Conservation (phyloP, 2,888 invertebrate species). For the Branchellion lobata region DNA sequence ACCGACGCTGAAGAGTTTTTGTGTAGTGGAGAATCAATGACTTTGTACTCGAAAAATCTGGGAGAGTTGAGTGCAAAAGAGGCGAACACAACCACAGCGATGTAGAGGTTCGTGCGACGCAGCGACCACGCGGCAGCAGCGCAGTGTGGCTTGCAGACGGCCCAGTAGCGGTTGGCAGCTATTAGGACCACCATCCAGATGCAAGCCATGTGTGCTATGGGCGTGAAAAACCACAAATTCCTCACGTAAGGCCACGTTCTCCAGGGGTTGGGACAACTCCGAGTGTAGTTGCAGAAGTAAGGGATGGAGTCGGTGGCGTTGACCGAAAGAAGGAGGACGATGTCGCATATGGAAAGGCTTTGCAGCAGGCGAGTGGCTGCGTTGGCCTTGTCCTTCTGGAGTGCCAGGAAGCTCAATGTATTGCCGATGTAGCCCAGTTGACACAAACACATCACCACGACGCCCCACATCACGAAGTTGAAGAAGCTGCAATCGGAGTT, state of each 20-base stretch:
- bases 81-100: constrained; percentile 47
- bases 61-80: constrained; percentile 52
- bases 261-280: constrained; percentile 51
- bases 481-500: constrained; percentile 49
- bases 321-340: constrained; percentile 51
- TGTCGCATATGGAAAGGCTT: constrained; percentile 50
- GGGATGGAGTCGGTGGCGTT: constrained; percentile 52
- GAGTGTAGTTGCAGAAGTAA: constrained; percentile 51
- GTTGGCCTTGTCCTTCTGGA: constrained; percentile 49
- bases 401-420: constrained; percentile 50
- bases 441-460: constrained; percentile 49
- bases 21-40: constrained; percentile 33
- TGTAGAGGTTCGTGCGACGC: constrained; percentile 48
- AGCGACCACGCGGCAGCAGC: constrained; percentile 49
- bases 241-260: constrained; percentile 51
- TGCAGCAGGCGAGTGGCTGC: constrained; percentile 52
- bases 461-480: constrained; percentile 52
- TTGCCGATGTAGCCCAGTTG: constrained; percentile 51
- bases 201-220: constrained; percentile 52
- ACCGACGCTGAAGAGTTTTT: not conserved
- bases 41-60: constrained; percentile 52
- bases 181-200: constrained; percentile 53
- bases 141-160: constrained; percentile 52
- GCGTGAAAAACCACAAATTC: constrained; percentile 52
- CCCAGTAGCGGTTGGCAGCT: constrained; percentile 52